Conservation (phyloP, 2,797 vertebrate species). For the Toxotes lorentzi region DNA sequence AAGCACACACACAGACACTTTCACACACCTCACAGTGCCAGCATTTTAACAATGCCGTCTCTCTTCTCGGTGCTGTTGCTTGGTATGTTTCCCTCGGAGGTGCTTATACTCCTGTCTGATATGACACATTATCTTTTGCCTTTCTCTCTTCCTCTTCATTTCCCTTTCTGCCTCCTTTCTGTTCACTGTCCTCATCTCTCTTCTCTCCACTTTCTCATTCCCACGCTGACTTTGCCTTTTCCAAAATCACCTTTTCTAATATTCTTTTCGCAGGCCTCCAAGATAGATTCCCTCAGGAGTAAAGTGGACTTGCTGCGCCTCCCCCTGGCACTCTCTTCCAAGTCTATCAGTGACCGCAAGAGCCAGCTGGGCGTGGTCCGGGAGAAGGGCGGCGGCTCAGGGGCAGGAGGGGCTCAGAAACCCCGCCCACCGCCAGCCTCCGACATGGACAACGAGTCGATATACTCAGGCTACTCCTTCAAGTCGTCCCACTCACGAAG, state of each 20-base stretch:
- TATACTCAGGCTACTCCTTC: slow-evolving; percentile 93
- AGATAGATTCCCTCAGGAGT: slow-evolving; percentile 98
- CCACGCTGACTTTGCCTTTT: neutral
- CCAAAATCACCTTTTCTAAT: neutral
- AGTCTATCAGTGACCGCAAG: slow-evolving; percentile 83
- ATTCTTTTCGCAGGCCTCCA: slow-evolving; percentile 82
- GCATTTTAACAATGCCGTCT: slow-evolving; percentile 54
- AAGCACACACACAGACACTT: slow-evolving; percentile 37
- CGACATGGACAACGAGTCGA: slow-evolving; percentile 95
- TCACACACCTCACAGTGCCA: slow-evolving; percentile 51
- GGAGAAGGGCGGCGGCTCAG: slow-evolving; percentile 69
- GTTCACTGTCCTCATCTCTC: neutral
- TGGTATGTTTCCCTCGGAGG: slow-evolving; percentile 39
- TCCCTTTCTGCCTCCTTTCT: slow-evolving; percentile 5
- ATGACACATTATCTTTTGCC: slow-evolving; percentile 58
- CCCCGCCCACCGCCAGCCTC: slow-evolving; percentile 77
- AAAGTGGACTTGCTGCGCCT: slow-evolving; percentile 95
- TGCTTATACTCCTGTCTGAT: slow-evolving; percentile 47
- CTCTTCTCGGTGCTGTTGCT: slow-evolving; percentile 48
- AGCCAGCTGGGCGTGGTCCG: slow-evolving; percentile 89
- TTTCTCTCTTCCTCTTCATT: slow-evolving; percentile 21
- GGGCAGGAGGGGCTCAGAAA: slow-evolving; percentile 72
- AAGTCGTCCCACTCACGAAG: slow-evolving; percentile 92
- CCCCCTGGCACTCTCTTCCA: slow-evolving; percentile 90
- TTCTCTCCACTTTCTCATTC: neutral